Conservation (phyloP, 2,888 invertebrate species). For the Invenusta paracnida region DNA sequence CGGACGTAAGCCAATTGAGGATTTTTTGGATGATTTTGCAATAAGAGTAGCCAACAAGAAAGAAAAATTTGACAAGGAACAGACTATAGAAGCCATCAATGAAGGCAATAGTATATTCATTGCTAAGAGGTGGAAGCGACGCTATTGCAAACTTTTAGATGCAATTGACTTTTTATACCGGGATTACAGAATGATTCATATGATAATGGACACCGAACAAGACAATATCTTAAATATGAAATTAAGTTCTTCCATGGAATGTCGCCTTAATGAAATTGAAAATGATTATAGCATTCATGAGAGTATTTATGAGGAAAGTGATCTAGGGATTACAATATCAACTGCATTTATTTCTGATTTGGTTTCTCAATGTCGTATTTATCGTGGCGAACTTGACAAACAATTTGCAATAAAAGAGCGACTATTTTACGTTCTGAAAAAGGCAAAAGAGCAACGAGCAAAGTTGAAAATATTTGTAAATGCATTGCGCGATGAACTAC, state of each 20-base stretch:
- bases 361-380: conserved; percentile 24
- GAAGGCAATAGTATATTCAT: conserved; percentile 23
- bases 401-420: conserved; percentile 31
- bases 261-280: not conserved
- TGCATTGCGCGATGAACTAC: conserved; percentile 37
- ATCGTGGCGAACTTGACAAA: conserved; percentile 33
- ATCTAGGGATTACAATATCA: not conserved
- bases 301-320: not conserved
- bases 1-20: not conserved
- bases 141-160: conserved; percentile 22
- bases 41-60: conserved; percentile 34
- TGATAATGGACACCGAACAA: not conserved
- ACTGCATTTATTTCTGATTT: conserved; percentile 33
- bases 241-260: not conserved
- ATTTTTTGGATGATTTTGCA: conserved; percentile 10
- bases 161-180: conserved; percentile 15
- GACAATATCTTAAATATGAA: not conserved
- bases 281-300: not conserved
- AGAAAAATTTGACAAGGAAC: conserved; percentile 24
- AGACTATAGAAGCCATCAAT: not conserved
- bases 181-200: conserved; percentile 30
- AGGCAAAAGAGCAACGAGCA: conserved; percentile 32
- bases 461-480: conserved; percentile 33
- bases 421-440: conserved; percentile 27
- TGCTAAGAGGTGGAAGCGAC: conserved; percentile 35